Base-by-base conservation (phyloP, 2,888 invertebrate genomes). In the Helobdella robusta region DNA sequence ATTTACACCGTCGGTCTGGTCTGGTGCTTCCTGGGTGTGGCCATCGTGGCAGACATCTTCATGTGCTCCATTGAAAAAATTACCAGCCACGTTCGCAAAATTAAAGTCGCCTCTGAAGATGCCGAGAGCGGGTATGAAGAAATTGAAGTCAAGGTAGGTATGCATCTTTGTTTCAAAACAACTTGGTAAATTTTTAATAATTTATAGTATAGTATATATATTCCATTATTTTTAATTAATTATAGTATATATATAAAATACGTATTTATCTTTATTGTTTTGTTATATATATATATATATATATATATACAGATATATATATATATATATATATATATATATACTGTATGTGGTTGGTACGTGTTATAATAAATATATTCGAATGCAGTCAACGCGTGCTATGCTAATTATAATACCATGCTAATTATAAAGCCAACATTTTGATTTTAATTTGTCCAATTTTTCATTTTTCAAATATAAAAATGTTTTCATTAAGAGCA, bases 11-110 rank as follows among this genome's bases (percentile, higher is more conserved):
- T 90, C 61, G 82, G 85, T 58, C 85, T 99, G 80, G 83, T 89
- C 74, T 99, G 95, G 80, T 85, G 97, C 78, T 99, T 98, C 83
- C 89, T 99, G 77, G 98, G 98, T 66, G 95, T 98, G 56, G 95
- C 97, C 73, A 95, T 98, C 79, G 89, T 97, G 71, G 94, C 97
- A 72, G 98, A 98, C 80, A 87, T 95, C 67, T 98, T 98, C 82
- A 98, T 98, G 98, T 92, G 93, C 50, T 89, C 95, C 74, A 98
- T 98, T 78, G 98, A 98, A 84, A 94, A 93, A 72, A 98, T 98
- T 79, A 98, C 97, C 63, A 73, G 74, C 2, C 73, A 83, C 25
- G 81, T 81, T 18, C 74, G 78, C 54, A 80, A 77, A 71, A 77
- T 83, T 8, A 71, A 74, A 54, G 68, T 75, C 36, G 71, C 77